phyloP scores from a whole-genome alignment of 2,888 invertebrate genomes.

The Lasioglossum figueresi region DNA sequence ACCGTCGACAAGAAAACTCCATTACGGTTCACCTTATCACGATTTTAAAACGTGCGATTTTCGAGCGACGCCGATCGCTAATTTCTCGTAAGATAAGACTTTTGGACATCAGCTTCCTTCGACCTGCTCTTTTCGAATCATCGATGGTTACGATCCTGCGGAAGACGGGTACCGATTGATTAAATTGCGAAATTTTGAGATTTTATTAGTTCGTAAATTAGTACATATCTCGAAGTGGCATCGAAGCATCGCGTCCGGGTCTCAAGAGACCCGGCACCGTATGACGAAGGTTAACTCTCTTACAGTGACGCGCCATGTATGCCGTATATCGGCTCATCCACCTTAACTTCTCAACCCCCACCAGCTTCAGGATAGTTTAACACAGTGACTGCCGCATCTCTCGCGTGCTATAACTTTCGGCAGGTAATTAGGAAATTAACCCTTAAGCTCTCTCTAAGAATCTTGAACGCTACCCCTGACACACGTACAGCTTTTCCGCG shows the following conservation, averaged over 20 bases:
- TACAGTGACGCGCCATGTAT: background rate
- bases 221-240: no score
- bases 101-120: background rate
- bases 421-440: background rate
- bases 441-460: background rate
- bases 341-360: background rate
- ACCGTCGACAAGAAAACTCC: constrained; percentile 53
- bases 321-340: background rate
- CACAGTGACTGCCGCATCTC: background rate
- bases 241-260: background rate
- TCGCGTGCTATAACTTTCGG: background rate
- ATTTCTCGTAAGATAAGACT: constrained; percentile 39
- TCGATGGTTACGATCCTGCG: no score
- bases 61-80: constrained; percentile 37
- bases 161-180: background rate
- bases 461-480: background rate
- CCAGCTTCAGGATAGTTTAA: background rate
- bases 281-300: background rate
- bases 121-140: background rate
- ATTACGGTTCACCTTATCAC: constrained; percentile 36
- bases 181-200: no score
- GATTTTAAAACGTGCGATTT: constrained; percentile 6
- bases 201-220: no score
- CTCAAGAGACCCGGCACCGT: background rate
- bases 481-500: background rate